These are phyloP conservation scores for Popillia japonica DNA, from an alignment of 1,140 invertebrate genomes.

Conservation along the genomic window DNA sequence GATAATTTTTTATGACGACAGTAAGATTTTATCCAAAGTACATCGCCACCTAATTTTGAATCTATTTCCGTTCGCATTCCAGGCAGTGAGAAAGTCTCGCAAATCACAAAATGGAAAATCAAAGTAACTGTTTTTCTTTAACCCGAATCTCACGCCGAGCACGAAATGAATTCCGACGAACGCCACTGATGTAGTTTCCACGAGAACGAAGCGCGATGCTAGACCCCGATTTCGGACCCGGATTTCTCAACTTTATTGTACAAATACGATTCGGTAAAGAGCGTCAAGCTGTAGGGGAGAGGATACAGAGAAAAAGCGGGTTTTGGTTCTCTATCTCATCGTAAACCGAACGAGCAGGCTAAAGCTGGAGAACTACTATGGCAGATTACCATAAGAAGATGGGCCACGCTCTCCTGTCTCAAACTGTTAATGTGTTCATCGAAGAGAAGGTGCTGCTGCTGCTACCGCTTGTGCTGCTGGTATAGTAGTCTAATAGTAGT, in stretches of 20 bases:
- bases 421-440: conserved; percentile 55
- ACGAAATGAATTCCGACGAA: conserved; percentile 14
- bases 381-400: conserved; percentile 53
- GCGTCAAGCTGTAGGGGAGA: neutral
- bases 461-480: neutral
- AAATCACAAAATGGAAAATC: conserved; percentile 33
- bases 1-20: neutral
- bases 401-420: conserved; percentile 46
- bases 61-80: neutral
- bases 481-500: neutral
- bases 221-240: conserved; percentile 24
- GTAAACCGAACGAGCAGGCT: conserved; percentile 1
- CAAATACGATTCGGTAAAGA: conserved; percentile 26
- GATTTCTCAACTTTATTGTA: conserved; percentile 30
- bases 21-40: neutral
- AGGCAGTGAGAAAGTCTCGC: neutral
- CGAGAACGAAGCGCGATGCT: neutral
- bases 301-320: neutral
- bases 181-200: neutral
- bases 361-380: neutral
- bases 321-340: conserved; percentile 21
- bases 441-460: conserved; percentile 30
- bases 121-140: neutral
- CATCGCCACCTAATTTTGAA: conserved; percentile 22
- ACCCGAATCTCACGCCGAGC: neutral